phyloP scores from a whole-genome alignment of 2,113 vertebrate genomes.

The Xiphias gladius region DNA sequence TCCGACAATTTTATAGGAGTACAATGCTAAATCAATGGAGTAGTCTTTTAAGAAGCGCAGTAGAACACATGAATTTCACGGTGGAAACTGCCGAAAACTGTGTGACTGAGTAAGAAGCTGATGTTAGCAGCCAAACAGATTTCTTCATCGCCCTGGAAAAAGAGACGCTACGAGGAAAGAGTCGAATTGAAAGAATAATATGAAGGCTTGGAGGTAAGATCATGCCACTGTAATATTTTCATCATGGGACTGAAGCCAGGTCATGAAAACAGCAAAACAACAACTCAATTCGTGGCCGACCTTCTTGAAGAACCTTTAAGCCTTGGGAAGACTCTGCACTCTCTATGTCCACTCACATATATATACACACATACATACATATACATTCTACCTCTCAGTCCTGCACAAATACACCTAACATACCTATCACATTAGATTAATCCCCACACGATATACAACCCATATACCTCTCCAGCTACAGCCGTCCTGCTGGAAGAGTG shows the following conservation, averaged over 20 bases:
- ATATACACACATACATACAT: slow-evolving; percentile 8
- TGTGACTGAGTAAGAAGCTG: neutral
- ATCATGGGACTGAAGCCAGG: slow-evolving; percentile 1
- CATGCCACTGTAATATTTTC: neutral
- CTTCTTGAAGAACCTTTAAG: neutral
- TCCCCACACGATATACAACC: slow-evolving; percentile 42
- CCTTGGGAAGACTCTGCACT: slow-evolving; percentile 8
- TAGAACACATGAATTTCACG: too few species aligned
- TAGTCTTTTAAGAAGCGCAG: neutral
- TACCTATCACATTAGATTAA: slow-evolving; percentile 49
- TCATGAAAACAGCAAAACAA: neutral
- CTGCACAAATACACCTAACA: slow-evolving; percentile 50
- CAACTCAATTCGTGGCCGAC: slow-evolving; percentile 37
- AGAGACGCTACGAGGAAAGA: neutral
- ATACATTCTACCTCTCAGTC: slow-evolving; percentile 14
- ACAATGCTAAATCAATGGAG: neutral
- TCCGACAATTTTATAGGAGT: neutral
- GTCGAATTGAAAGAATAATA: neutral
- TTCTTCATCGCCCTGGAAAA: neutral
- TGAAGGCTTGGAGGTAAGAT: neutral
- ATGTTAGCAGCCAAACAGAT: neutral
- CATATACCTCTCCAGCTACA: slow-evolving; percentile 31
- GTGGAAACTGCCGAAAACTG: too few species aligned
- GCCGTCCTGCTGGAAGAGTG: slow-evolving; percentile 30
- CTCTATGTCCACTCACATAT: too few species aligned